phyloP scores from a whole-genome alignment of 1,140 invertebrate species.

The Nymphalis io region DNA sequence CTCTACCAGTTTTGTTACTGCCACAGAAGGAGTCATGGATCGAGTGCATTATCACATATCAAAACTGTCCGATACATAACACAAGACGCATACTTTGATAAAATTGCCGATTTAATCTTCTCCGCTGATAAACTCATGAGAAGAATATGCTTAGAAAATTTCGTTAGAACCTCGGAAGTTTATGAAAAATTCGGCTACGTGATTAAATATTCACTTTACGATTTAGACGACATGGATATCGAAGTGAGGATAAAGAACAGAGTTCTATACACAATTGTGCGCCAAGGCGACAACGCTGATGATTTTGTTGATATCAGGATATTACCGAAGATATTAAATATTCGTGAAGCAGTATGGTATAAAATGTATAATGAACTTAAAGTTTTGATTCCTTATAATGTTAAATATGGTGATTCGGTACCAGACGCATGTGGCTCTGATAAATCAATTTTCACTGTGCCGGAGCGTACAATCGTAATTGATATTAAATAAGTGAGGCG shows the following conservation, averaged over 20 bases:
- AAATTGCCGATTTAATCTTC: neutral
- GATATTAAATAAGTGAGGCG: constrained; percentile 11
- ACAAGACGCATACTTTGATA: constrained; percentile 15
- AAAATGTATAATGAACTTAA: constrained; percentile 11
- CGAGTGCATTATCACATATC: neutral
- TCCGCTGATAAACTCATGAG: constrained; percentile 8
- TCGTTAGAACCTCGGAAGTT: neutral
- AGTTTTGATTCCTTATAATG: constrained; percentile 10
- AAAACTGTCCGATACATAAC: neutral
- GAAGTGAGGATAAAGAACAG: constrained; percentile 18
- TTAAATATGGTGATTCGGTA: constrained; percentile 1
- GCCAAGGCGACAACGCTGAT: constrained; percentile 1
- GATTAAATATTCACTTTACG: constrained; percentile 3
- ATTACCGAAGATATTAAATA: constrained; percentile 12
- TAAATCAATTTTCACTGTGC: constrained; percentile 13
- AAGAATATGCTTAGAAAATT: constrained; percentile 5
- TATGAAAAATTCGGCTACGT: constrained; percentile 13
- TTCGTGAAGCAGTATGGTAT: constrained; percentile 8
- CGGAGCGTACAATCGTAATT: neutral
- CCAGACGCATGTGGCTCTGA: constrained; percentile 6
- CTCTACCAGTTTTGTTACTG: neutral
- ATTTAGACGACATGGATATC: constrained; percentile 9
- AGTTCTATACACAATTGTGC: constrained; percentile 16
- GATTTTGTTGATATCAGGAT: constrained; percentile 19
- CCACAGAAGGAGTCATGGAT: neutral